A percentile compares a stretch with the other conserved stretches of the same genome.
Evolutionary conservation across 2,888 invertebrate genomes (phyloP).

Genomic region (Xestia xanthographa): DNA sequence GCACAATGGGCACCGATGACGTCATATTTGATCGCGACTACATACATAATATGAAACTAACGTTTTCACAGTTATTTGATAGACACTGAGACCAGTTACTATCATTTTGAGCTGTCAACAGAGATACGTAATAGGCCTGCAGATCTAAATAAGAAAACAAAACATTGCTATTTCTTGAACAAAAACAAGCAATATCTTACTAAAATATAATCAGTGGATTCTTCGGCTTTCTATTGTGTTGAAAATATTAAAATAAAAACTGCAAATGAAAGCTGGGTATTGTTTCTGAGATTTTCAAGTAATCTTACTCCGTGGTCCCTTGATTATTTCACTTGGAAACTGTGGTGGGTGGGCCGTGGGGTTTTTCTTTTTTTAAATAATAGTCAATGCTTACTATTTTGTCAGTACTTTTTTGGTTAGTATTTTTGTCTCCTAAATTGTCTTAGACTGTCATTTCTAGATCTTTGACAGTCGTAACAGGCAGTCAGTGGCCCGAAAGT

Average conservation of each 20-base stretch:
- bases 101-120: no score
- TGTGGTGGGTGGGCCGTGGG: no score
- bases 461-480: no score
- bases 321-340: conserved; percentile 48
- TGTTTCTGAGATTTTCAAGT: conserved; percentile 45
- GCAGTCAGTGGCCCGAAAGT: no score
- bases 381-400: not conserved
- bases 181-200: conserved; percentile 21
- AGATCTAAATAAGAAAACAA: not conserved
- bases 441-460: no score
- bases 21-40: no score
- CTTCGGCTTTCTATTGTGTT: conserved; percentile 54
- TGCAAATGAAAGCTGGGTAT: conserved; percentile 51
- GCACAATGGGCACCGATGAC: no score
- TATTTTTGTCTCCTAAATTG: not conserved
- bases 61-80: no score
- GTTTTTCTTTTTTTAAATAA: conserved; percentile 10
- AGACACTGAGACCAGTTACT: no score
- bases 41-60: no score
- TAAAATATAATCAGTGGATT: conserved; percentile 43
- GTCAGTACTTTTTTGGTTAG: not conserved
- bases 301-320: conserved; percentile 32
- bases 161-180: conserved; percentile 22
- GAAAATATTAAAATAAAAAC: conserved; percentile 50
- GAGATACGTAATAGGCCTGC: no score